A percentile compares a stretch with the other conserved stretches of the same genome.
Conservation (phyloP, 2,888 invertebrate genomes). For the Apamea monoglypha region DNA sequence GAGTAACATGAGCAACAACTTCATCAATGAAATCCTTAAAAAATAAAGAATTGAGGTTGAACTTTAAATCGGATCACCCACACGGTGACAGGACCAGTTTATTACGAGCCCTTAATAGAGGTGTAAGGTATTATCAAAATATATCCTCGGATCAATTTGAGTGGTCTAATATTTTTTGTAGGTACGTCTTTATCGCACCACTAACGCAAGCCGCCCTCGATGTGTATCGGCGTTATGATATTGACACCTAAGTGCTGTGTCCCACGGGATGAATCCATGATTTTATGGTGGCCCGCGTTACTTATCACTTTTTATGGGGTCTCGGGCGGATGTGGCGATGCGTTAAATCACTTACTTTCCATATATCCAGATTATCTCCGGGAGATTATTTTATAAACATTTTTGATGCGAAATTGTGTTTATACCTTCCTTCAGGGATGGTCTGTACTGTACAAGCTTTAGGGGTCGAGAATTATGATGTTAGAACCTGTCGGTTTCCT, state of each 20-base stretch:
- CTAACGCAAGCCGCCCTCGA: slow-evolving; percentile 75
- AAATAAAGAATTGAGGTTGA: slow-evolving; percentile 18
- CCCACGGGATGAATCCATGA: slow-evolving; percentile 76
- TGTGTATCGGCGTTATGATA: slow-evolving; percentile 74
- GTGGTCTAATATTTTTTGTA: slow-evolving; percentile 63
- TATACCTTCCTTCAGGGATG: background rate
- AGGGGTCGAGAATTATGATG: background rate
- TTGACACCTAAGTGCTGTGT: slow-evolving; percentile 74
- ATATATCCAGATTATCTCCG: slow-evolving; percentile 59
- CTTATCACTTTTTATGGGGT: slow-evolving; percentile 81
- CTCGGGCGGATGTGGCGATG: slow-evolving; percentile 61
- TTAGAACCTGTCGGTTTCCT: background rate
- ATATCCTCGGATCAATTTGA: slow-evolving; percentile 58
- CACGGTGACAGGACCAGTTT: slow-evolving; percentile 32
- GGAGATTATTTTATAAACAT: slow-evolving; percentile 54
- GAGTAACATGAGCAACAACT: background rate
- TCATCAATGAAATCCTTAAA: slow-evolving; percentile 17
- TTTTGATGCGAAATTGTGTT: slow-evolving; percentile 47
- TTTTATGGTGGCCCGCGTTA: slow-evolving; percentile 79
- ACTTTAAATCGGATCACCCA: slow-evolving; percentile 54
- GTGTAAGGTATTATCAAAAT: slow-evolving; percentile 21
- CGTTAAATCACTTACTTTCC: slow-evolving; percentile 66
- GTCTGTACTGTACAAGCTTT: background rate
- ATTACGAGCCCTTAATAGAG: slow-evolving; percentile 36
- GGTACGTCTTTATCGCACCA: slow-evolving; percentile 71